Evolutionary conservation across 2,113 vertebrate species (phyloP).

Genomic region (Charadrius vociferus): DNA sequence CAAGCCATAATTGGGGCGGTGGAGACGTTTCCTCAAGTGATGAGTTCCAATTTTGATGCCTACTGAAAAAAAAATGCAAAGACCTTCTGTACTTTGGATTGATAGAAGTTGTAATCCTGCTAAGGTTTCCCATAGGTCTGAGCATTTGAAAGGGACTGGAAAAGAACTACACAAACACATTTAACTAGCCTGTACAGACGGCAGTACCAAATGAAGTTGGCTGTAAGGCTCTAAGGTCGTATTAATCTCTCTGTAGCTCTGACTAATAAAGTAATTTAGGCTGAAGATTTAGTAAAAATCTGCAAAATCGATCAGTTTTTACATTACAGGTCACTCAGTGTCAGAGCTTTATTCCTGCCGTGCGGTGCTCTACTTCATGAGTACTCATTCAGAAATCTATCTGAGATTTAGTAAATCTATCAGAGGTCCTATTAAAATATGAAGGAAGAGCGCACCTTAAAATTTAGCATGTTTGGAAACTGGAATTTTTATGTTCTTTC

Average conservation of each 20-base stretch:
- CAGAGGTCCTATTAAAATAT: not conserved
- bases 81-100: not conserved
- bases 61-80: not conserved
- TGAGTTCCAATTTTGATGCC: not conserved
- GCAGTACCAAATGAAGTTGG: not conserved
- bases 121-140: not conserved
- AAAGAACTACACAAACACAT: not conserved
- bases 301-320: constrained; percentile 1
- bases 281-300: constrained; percentile 12
- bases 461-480: not conserved
- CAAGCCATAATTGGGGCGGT: not conserved
- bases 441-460: not conserved
- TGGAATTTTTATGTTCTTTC: not conserved
- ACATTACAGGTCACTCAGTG: not conserved
- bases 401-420: not conserved
- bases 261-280: constrained; percentile 4
- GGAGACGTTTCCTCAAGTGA: not conserved
- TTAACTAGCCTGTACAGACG: not conserved
- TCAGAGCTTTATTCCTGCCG: not conserved
- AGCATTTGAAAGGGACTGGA: not conserved
- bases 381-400: not conserved
- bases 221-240: not conserved
- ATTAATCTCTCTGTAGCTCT: constrained; percentile 10
- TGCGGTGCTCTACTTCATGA: not conserved
- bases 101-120: not conserved